Base-by-base conservation (phyloP, 1,140 invertebrate species). In the Subanguina moxae region DNA sequence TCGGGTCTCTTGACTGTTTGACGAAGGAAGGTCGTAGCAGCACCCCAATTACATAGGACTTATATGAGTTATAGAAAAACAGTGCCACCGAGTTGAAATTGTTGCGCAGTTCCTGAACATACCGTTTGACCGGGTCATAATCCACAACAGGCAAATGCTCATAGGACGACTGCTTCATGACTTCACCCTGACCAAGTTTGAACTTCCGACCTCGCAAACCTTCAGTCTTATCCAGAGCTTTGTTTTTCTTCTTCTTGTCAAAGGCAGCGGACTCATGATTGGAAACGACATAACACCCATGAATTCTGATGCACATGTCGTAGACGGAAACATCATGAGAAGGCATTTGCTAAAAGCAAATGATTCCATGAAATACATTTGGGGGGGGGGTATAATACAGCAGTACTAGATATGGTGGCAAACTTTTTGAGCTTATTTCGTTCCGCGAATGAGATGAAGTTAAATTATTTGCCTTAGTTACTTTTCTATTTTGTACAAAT, bases 101-200 rank as follows among this genome's bases (percentile, higher is more conserved):
- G 19, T 30, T 61, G 8, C 58, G 19, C 21, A 61, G n/a, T 25
- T 61, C 58, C 1, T 5, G 17, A 3, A 61, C 27, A 61, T 5
- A 43, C 19, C 27, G 1, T 13, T 43, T 30, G 8, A 43, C 58
- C n/a, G 58, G 58, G 13, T 61, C 58, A 30, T 32, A 61, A n/a
- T 61, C 58, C 3, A 61, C 58, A 7, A 61, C 28, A n/a, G 58
- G 58, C 1, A 61, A 43, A 52, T 52, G 48, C 48, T 25, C 48
- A 52, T 52, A 19, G 17, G 32, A 38, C 32, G 32, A 38, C 32
- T 38, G 32, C 11, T 38, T 38, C 11, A 5, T 38, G 3, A 38
- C 32, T 38, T 5, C 32, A 38, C 11, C 11, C 11, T 38, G 32
- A 5, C 32, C 32, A 38, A 38, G 32, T 11, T 38, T 38, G 11